Base-by-base conservation (phyloP, 2,888 invertebrate species). In the Erpobdella octoculata region DNA sequence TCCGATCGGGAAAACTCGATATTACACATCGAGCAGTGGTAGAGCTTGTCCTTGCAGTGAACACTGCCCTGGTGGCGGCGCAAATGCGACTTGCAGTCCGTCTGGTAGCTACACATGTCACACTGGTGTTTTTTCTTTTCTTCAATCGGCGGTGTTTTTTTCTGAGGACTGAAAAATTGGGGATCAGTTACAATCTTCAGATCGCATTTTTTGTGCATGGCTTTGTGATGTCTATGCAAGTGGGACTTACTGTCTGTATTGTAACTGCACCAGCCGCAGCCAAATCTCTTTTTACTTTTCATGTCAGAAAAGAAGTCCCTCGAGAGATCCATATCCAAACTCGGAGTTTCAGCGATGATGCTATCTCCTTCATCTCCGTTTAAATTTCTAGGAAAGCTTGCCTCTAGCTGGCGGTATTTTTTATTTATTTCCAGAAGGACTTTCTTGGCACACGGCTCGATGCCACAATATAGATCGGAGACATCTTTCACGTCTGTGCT, bases 1-100 rank as follows among this genome's bases (percentile, higher is more conserved):
- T 75, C 75, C 41, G 73, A 73, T 9, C 75, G 71, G 5, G 74
- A 38, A 66, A 76, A 76, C 59, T 76, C 73, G 67, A 73, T 73
- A 25, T 61, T 72, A 64, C 76, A 76, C 8, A 74, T 53, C 46
- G 76, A 70, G 67, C 76, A 76, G 38, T 67, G 41, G 68, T 74
- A 76, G 15, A 58, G 68, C 67, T 75, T 73, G 48, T 72, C 70
- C 18, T 33, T 69, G 71, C 48, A 46, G 37, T 74, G 74, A 1
- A 76, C 75, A 37, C 74, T 75, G 61, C 74, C 74, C 46, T 72
- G 70, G 41, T 76, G 76, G n/a, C 76, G 64, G 5, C 75, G 71
- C 37, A 76, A 58, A 41, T 76, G 76, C 15, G 76, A 76, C 58
- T 71, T 70, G 71, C 75, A 74, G 65, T 76, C 75, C 2, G 76